phyloP scores from a whole-genome alignment of 92 coral and sea anemone species.

The Hydrozoanthus gracilis region DNA sequence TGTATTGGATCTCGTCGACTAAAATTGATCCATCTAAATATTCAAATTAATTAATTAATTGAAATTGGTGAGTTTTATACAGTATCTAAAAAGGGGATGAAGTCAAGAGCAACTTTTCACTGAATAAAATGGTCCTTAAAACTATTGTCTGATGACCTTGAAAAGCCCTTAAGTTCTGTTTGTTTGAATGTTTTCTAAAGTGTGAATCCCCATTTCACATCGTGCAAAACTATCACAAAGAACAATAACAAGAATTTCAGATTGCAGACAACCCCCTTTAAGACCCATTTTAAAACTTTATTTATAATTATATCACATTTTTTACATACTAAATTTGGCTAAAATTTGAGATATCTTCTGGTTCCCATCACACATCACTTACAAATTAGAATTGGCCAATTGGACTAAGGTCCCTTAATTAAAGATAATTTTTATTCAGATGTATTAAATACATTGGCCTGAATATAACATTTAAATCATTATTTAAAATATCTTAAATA shows the following conservation, averaged over 20 bases:
- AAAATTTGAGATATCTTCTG: constrained; percentile 3
- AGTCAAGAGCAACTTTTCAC: background rate
- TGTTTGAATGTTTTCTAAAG: constrained; percentile 10
- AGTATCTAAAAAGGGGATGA: too few species aligned
- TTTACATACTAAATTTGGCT: constrained; percentile 12
- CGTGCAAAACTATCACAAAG: constrained; percentile 8
- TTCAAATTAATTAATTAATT: background rate
- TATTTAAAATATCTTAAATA: constrained; percentile 13
- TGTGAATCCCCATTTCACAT: background rate
- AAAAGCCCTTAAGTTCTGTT: constrained; percentile 6
- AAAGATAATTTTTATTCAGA: too few species aligned
- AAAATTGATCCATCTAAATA: background rate
- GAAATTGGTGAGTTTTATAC: background rate
- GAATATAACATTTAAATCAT: background rate
- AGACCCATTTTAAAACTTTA: constrained; percentile 4
- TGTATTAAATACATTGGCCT: constrained; percentile 3
- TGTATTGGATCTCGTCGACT: background rate
- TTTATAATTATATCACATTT: background rate
- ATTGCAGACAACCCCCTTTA: constrained; percentile 4
- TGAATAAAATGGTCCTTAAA: constrained; percentile 20
- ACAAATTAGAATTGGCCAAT: constrained; percentile 3
- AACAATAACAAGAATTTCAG: background rate
- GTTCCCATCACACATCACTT: constrained; percentile 5
- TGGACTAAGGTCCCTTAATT: background rate
- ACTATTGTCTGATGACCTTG: background rate